Evolutionary conservation across 2,797 vertebrate genomes (phyloP).

Genomic region (Hybognathus amarus): DNA sequence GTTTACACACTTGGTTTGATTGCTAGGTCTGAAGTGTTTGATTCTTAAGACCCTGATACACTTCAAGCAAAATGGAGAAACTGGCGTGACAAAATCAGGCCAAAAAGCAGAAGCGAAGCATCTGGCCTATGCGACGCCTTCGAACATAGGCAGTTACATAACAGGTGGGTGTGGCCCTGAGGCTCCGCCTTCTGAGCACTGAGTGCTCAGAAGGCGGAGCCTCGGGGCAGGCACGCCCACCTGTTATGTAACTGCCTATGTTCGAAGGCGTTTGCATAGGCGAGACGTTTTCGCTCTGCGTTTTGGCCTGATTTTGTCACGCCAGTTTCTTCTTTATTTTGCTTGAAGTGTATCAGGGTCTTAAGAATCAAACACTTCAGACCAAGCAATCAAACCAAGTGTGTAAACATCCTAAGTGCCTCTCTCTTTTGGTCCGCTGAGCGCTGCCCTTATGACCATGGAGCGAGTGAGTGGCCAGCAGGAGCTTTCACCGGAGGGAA

Average conservation of each 20-base stretch:
- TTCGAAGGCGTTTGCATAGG: too few relatives aligned
- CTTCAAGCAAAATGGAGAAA: not conserved
- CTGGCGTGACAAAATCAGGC: too few relatives aligned
- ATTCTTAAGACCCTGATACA: not conserved
- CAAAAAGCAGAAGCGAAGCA: too few relatives aligned
- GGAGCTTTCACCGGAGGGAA: slow-evolving; percentile 75
- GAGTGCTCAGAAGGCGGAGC: too few relatives aligned
- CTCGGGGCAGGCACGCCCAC: not conserved
- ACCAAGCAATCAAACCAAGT: not conserved
- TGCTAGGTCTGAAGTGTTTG: not conserved
- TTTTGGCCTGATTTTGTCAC: too few relatives aligned
- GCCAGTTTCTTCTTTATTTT: not conserved
- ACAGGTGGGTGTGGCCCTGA: not conserved
- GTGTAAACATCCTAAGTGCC: not conserved
- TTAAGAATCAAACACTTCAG: not conserved
- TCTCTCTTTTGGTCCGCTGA: slow-evolving; percentile 42
- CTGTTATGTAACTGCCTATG: too few relatives aligned
- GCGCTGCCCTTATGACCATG: slow-evolving; percentile 77
- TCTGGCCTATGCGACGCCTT: too few relatives aligned
- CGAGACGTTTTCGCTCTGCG: too few relatives aligned
- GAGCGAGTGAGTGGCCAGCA: slow-evolving; percentile 80
- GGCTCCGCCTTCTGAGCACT: too few relatives aligned
- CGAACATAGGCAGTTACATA: too few relatives aligned
- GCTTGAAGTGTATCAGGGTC: not conserved
- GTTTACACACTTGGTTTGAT: not conserved